These are phyloP conservation scores for Spodoptera frugiperda DNA, from an alignment of 1,140 invertebrate species.

Conservation along the genomic window DNA sequence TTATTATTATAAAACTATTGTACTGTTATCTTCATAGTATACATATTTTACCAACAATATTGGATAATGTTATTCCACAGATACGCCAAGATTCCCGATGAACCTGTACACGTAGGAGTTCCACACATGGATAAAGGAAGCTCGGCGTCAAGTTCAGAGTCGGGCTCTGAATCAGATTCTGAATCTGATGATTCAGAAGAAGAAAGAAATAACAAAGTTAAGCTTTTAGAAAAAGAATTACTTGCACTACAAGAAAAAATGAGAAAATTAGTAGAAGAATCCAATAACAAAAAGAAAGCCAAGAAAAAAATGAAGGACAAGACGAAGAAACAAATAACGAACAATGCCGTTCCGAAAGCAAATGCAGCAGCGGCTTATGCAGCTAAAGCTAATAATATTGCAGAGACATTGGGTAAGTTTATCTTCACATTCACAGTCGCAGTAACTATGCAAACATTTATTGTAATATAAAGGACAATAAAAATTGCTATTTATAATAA, in stretches of 20 bases:
- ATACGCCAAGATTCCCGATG: constrained; percentile 98
- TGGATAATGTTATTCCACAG: constrained; percentile 69
- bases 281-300: constrained; percentile 91
- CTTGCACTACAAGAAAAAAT: constrained; percentile 97
- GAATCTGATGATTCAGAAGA: constrained; percentile 94
- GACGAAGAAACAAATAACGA: constrained; percentile 86
- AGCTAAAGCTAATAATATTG: constrained; percentile 82
- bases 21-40: not conserved
- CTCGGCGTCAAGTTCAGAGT: constrained; percentile 90
- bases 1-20: not conserved
- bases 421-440: no score
- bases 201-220: constrained; percentile 93
- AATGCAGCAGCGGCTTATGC: constrained; percentile 75
- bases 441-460: not conserved
- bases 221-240: constrained; percentile 95
- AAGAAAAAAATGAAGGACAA: constrained; percentile 92
- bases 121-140: constrained; percentile 82
- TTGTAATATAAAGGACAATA: no score
- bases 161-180: constrained; percentile 91
- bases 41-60: constrained; percentile 14
- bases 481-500: not conserved
- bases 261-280: constrained; percentile 94
- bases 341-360: constrained; percentile 78
- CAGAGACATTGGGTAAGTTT: constrained; percentile 74
- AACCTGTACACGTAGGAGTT: constrained; percentile 87